Conservation (phyloP, 2,113 vertebrate species). For the Bubo scandiacus region DNA sequence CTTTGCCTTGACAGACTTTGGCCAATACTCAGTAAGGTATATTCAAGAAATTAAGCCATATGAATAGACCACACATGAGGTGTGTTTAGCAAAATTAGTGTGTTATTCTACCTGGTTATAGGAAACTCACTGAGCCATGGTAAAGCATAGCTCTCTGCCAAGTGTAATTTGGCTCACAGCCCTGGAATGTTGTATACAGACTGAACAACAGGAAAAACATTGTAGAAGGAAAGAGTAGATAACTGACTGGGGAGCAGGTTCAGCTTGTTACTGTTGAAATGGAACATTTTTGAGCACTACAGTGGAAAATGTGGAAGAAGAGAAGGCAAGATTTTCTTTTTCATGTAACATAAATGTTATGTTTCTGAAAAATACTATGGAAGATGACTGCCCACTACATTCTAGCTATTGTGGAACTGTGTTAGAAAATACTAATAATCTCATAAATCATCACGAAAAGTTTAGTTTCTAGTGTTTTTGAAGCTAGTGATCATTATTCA, state of each 20-base stretch:
- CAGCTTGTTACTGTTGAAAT: not conserved
- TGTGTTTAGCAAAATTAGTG: not conserved
- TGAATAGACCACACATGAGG: not conserved
- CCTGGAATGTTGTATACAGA: slow-evolving; percentile 3
- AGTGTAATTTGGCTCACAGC: not conserved
- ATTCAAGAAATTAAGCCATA: not conserved
- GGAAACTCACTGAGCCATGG: not conserved
- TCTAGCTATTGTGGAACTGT: not conserved
- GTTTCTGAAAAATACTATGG: not conserved
- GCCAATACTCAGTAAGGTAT: not conserved
- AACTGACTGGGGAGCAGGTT: not conserved
- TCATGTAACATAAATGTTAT: not conserved
- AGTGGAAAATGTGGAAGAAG: not conserved
- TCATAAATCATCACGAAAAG: not conserved
- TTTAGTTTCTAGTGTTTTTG: not conserved
- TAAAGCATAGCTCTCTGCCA: slow-evolving; percentile 1
- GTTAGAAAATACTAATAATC: not conserved
- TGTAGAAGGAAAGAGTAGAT: not conserved
- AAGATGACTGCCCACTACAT: not conserved
- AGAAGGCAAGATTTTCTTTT: not conserved
- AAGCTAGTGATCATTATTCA: not conserved
- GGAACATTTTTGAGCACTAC: not conserved
- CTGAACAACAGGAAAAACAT: not conserved
- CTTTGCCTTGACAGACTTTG: not conserved
- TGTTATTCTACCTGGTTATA: not conserved